Percentiles rank a stretch among this genome's conserved stretches.
Evolutionary conservation across 2,888 invertebrate species (phyloP).

Genomic region (Hylaea fasciaria): DNA sequence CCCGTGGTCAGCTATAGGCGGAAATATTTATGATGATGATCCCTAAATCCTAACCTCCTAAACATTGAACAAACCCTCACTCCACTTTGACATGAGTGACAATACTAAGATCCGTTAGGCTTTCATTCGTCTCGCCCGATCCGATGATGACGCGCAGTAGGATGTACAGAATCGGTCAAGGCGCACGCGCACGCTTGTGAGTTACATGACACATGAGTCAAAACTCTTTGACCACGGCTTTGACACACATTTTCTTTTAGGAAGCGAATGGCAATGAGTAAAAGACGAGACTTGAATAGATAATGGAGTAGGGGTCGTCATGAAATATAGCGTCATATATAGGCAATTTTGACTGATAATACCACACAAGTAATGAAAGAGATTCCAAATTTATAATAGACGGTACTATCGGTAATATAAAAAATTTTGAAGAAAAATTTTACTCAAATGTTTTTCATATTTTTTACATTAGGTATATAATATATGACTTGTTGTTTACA

Average conservation of each 20-base stretch:
- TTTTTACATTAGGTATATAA: no score
- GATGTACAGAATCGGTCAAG: constrained; percentile 76
- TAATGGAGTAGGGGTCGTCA: constrained; percentile 8
- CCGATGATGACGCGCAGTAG: constrained; percentile 66
- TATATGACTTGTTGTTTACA: no score
- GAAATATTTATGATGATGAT: no score
- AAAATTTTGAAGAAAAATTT: no score
- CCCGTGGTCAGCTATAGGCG: no score
- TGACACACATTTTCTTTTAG: constrained; percentile 38
- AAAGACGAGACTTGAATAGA: constrained; percentile 6
- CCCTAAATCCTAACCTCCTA: no score
- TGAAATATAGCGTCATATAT: constrained; percentile 15
- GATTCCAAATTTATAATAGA: no score
- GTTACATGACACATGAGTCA: constrained; percentile 37
- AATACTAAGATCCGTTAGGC: constrained; percentile 61
- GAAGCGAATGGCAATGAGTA: constrained; percentile 20
- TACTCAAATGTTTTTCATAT: no score
- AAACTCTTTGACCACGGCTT: constrained; percentile 34
- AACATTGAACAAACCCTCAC: background rate
- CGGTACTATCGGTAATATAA: no score
- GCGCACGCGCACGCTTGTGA: constrained; percentile 41
- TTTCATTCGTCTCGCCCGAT: constrained; percentile 72
- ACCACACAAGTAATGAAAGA: no score
- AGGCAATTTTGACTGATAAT: background rate
- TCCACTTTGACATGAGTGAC: constrained; percentile 1